Percentiles rank a stretch among this genome's conserved stretches.
These are phyloP conservation scores for Spatulosminthurus flaviceps DNA, from an alignment of 2,888 invertebrate genomes.

Conservation along the genomic window DNA sequence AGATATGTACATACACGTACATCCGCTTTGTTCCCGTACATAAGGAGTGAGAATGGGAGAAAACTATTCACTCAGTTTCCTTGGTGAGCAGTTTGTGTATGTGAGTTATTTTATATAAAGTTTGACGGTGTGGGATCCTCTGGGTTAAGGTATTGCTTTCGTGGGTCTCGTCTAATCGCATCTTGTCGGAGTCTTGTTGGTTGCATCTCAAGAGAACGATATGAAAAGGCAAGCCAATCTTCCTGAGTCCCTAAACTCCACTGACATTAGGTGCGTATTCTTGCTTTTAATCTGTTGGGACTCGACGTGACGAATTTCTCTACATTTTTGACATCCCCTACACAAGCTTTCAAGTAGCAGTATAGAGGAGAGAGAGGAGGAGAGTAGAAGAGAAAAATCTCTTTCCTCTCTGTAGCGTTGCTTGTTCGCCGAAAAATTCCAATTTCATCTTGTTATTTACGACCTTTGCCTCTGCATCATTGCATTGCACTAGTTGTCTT, in stretches of 20 bases:
- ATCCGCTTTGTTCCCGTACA: too few relatives aligned
- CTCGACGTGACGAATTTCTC: constrained; percentile 54
- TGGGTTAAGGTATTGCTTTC: constrained; percentile 40
- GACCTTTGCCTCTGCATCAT: constrained; percentile 51
- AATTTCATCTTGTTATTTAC: constrained; percentile 58
- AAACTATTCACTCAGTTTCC: not conserved
- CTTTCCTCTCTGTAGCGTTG: constrained; percentile 22
- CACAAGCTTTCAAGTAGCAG: constrained; percentile 27
- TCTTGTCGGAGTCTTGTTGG: constrained; percentile 49
- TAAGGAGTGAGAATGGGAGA: not conserved
- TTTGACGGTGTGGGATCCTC: constrained; percentile 19
- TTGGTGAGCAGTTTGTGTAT: not conserved
- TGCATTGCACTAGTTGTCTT: constrained; percentile 46
- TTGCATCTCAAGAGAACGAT: constrained; percentile 50
- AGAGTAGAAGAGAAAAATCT: constrained; percentile 41
- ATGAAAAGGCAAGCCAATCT: constrained; percentile 53
- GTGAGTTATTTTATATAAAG: constrained; percentile 16
- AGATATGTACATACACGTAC: not conserved
- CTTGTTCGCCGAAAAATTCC: constrained; percentile 52
- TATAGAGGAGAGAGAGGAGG: not conserved
- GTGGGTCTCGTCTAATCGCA: constrained; percentile 49
- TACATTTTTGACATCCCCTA: constrained; percentile 48
- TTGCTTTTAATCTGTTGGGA: constrained; percentile 56
- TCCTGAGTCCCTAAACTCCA: constrained; percentile 48
- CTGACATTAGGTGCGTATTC: constrained; percentile 52